A percentile compares a stretch with the other conserved stretches of the same genome.
Evolutionary conservation across 2,113 vertebrate species (phyloP).

Genomic region (Benitochromis conjunctus): DNA sequence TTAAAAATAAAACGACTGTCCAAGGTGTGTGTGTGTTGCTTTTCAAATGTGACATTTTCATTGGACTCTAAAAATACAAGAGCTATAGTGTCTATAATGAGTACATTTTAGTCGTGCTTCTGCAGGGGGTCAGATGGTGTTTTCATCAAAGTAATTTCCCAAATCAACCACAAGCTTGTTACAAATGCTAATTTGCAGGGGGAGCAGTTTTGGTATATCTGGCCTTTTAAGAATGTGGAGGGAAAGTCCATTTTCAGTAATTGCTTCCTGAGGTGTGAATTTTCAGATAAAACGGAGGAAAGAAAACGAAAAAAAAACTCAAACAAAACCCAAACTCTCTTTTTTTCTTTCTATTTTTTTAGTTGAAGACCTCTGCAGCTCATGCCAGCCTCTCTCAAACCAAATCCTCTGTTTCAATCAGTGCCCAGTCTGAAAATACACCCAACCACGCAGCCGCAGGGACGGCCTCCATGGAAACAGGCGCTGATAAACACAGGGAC

Average conservation of each 20-base stretch:
- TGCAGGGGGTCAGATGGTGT: background rate
- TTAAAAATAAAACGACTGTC: background rate
- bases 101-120: background rate
- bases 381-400: conserved; percentile 3
- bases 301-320: background rate
- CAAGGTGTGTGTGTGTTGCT: background rate
- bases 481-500: conserved; percentile 49
- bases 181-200: background rate
- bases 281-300: background rate
- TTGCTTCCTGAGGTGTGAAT: background rate
- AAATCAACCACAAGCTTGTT: background rate
- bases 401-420: background rate
- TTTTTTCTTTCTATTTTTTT: conserved; percentile 18
- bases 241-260: background rate
- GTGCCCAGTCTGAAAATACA: conserved; percentile 48
- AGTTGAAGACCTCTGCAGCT: conserved; percentile 34
- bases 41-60: conserved; percentile 1
- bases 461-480: conserved; percentile 52
- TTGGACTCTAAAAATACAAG: background rate
- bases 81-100: background rate
- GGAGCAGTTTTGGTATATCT: background rate
- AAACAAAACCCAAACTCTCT: rapidly evolving
- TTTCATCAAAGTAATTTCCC: background rate
- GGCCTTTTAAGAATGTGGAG: background rate
- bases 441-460: background rate